Percentiles rank a stretch among this genome's conserved stretches.
These are phyloP conservation scores for Cetoscarus ocellatus DNA, from an alignment of 2,797 vertebrate genomes.

Conservation along the genomic window DNA sequence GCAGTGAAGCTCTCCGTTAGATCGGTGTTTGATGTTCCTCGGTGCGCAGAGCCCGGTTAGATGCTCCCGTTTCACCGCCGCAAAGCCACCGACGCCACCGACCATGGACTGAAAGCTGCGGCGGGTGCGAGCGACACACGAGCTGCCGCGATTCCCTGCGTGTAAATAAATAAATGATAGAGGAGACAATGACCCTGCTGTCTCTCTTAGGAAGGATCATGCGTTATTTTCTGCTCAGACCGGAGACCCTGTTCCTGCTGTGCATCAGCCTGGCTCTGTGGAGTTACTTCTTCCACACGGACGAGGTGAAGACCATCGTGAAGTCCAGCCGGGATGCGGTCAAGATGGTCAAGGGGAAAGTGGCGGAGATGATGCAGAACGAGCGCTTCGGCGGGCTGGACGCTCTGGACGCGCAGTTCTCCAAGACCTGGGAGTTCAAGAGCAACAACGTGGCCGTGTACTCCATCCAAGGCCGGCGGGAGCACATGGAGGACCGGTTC, in stretches of 20 bases:
- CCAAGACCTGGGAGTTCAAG: constrained; percentile 99
- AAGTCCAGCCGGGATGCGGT: constrained; percentile 99
- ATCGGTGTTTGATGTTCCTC: constrained; percentile 4
- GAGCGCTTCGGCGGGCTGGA: constrained; percentile 93
- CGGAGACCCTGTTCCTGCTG: constrained; percentile 97
- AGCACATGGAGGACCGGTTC: constrained; percentile 99
- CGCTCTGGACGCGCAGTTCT: constrained; percentile 96
- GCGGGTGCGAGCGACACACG: constrained; percentile 57
- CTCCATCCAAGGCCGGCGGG: constrained; percentile 97
- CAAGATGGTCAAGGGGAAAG: constrained; percentile 99
- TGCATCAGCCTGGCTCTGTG: constrained; percentile 98
- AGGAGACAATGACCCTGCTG: constrained; percentile 99
- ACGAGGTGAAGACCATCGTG: constrained; percentile 99
- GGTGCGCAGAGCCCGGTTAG: constrained; percentile 40
- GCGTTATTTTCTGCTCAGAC: constrained; percentile 99
- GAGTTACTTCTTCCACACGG: constrained; percentile 99
- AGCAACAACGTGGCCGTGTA: constrained; percentile 97
- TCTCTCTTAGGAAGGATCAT: constrained; percentile 99
- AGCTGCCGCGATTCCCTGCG: constrained; percentile 73
- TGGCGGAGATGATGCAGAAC: constrained; percentile 99
- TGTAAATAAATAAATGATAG: constrained; percentile 85
- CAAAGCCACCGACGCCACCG: constrained; percentile 32
- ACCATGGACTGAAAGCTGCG: constrained; percentile 78
- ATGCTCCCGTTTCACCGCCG: constrained; percentile 45
- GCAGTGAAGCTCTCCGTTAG: constrained; percentile 28